Base-by-base conservation (phyloP, 53 echinoderm and acorn worm species). In the Temnopleurus reevesii region DNA sequence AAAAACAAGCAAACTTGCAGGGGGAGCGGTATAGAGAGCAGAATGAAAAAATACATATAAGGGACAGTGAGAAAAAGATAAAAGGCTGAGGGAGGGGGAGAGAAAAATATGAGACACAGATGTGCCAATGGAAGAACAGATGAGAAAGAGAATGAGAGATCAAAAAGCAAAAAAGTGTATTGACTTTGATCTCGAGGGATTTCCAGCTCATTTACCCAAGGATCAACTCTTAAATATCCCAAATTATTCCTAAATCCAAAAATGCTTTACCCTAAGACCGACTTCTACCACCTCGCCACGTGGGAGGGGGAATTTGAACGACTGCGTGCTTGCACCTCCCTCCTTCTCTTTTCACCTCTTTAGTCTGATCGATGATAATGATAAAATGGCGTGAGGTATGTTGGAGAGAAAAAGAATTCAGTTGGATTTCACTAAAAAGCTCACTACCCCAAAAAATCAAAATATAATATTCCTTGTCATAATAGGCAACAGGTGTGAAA, bases 171-270 rank as follows among this genome's bases (percentile, higher is more conserved):
- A 79, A 79, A 46, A 47, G 79, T 79, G 30, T 47, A 47, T 26
- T 79, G 79, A 79, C 79, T 28, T 23, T 79, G 79, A 79, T 79
- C 79, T 15, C 2, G 27, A 28, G 79, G 49, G 79, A 46, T 79
- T 49, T 79, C 49, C 29, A 49, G 46, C 49, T 47, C 79, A 79
- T 79, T 79, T 79, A 79, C 79, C 49, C 29, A 79, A 79, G 79
- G 79, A 79, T 79, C 79, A 3, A 33, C 33, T 12, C 38, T 83
- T 15, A 55, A 83, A 83, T 83, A 10, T 55, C 83, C 34, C 83
- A 83, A 83, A 83, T 83, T 83, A 83, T 56, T 55, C 51, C 83
- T n/a, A 83, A 83, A 83, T 83, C 83, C 56, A 6, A 47, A 19
- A 83, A 33, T 56, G 83, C 83, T 83, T 83, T 83, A 36, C 21